Evolutionary conservation across 2,113 vertebrate species (phyloP).

Genomic region (Carlito syrichta): DNA sequence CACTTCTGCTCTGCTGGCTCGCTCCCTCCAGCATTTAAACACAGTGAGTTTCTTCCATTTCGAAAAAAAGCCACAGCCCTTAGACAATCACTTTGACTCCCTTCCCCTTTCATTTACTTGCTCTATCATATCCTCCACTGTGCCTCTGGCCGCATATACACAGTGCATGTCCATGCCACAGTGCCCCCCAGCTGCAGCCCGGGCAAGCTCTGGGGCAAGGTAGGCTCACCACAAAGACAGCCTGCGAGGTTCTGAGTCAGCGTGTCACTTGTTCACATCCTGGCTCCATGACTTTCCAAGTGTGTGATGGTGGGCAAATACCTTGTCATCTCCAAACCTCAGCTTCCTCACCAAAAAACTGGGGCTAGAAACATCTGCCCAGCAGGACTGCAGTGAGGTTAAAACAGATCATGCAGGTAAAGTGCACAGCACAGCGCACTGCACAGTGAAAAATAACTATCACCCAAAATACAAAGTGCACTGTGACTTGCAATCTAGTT

Average conservation of each 20-base stretch:
- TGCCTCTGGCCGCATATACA: background rate
- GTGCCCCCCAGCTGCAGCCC: too few relatives aligned
- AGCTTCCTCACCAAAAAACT: background rate
- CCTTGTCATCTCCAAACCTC: background rate
- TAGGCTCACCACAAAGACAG: background rate
- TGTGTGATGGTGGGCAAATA: background rate
- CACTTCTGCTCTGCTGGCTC: background rate
- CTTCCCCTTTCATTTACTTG: background rate
- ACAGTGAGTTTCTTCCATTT: constrained; percentile 25
- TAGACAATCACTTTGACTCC: background rate
- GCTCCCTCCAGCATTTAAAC: constrained; percentile 41
- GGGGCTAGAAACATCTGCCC: background rate
- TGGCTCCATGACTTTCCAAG: background rate
- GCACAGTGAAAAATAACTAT: background rate
- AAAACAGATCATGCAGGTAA: background rate
- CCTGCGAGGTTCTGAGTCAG: background rate
- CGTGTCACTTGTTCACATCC: background rate
- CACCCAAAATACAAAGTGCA: background rate
- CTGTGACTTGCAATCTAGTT: background rate
- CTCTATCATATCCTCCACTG: background rate
- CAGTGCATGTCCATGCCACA: background rate
- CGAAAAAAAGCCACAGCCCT: background rate
- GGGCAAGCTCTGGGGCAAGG: background rate
- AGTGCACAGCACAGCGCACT: background rate
- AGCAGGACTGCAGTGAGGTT: background rate